Percentiles rank a stretch among this genome's conserved stretches.
These are phyloP conservation scores for Archips xylosteana DNA, from an alignment of 2,888 invertebrate species.

Conservation along the genomic window DNA sequence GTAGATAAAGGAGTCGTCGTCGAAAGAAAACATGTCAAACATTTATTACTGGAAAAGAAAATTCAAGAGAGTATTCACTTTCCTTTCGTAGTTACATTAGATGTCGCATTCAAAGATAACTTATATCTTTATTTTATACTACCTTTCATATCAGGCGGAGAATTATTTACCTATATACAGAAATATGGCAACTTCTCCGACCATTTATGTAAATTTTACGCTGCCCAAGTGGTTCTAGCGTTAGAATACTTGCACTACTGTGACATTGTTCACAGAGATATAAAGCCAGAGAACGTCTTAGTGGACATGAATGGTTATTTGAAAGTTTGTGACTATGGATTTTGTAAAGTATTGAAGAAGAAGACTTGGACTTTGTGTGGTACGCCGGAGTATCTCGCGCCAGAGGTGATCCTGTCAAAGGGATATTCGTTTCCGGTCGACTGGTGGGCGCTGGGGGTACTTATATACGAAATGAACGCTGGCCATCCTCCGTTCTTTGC, in stretches of 20 bases:
- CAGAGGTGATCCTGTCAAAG: slow-evolving; percentile 94
- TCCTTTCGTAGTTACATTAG: slow-evolving; percentile 93
- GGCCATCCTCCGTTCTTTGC: slow-evolving; percentile 97
- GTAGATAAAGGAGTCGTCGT: slow-evolving; percentile 94
- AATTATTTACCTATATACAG: slow-evolving; percentile 92
- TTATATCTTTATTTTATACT: slow-evolving; percentile 93
- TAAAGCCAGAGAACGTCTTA: slow-evolving; percentile 96
- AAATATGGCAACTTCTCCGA: slow-evolving; percentile 89
- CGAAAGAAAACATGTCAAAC: slow-evolving; percentile 94
- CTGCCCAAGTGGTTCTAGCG: slow-evolving; percentile 94
- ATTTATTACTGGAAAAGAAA: slow-evolving; percentile 95
- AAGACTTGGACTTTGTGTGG: slow-evolving; percentile 97
- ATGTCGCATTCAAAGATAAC: slow-evolving; percentile 94
- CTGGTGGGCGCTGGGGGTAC: slow-evolving; percentile 97
- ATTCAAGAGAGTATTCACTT: slow-evolving; percentile 93
- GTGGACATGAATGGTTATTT: slow-evolving; percentile 91
- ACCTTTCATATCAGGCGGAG: slow-evolving; percentile 93
- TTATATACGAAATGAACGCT: slow-evolving; percentile 94
- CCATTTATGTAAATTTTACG: slow-evolving; percentile 93
- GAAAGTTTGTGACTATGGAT: slow-evolving; percentile 96
- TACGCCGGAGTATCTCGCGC: slow-evolving; percentile 98
- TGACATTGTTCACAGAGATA: slow-evolving; percentile 93
- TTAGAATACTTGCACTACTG: slow-evolving; percentile 96
- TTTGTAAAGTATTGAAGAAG: slow-evolving; percentile 91
- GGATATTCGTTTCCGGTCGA: slow-evolving; percentile 97